These are phyloP conservation scores for Pristionchus japonicus DNA, from an alignment of 2,888 invertebrate genomes.

Conservation along the genomic window DNA sequence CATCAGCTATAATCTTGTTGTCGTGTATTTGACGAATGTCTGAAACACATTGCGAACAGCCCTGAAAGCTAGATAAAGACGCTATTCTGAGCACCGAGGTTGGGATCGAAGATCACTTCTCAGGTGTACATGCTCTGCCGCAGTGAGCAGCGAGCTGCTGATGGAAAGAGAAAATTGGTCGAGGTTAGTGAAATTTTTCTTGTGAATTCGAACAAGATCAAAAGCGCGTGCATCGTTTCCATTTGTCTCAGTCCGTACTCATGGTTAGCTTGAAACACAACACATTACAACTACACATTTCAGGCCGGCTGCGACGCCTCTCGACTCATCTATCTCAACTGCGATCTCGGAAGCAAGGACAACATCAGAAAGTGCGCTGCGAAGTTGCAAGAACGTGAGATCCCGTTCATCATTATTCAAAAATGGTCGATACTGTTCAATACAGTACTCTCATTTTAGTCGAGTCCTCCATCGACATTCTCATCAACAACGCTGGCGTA, in stretches of 20 bases:
- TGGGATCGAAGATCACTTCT: background rate
- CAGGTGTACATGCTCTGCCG: constrained; percentile 73
- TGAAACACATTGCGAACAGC: too few species aligned
- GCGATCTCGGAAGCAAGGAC: constrained; percentile 70
- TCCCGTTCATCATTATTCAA: background rate
- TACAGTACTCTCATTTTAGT: constrained; percentile 39
- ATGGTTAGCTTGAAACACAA: too few species aligned
- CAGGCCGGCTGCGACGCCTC: constrained; percentile 71
- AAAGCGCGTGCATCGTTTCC: too few species aligned
- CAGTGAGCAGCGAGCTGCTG: constrained; percentile 61
- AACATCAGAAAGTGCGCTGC: constrained; percentile 65
- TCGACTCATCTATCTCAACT: constrained; percentile 67
- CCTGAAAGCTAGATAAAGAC: too few species aligned
- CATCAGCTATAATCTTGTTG: too few species aligned
- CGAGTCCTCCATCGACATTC: constrained; percentile 68
- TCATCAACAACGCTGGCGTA: constrained; percentile 84
- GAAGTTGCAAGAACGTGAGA: constrained; percentile 55
- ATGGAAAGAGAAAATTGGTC: constrained; percentile 60
- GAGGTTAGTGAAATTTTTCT: constrained; percentile 51
- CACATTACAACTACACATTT: too few species aligned
- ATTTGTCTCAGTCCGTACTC: too few species aligned
- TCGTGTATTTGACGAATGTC: too few species aligned
- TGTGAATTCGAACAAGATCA: too few species aligned
- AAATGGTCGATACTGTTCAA: background rate
- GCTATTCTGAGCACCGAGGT: too few species aligned